Percentiles rank a stretch among this genome's conserved stretches.
These are phyloP conservation scores for Epizoanthus illoricatus DNA, from an alignment of 92 coral and sea anemone species.

Conservation along the genomic window DNA sequence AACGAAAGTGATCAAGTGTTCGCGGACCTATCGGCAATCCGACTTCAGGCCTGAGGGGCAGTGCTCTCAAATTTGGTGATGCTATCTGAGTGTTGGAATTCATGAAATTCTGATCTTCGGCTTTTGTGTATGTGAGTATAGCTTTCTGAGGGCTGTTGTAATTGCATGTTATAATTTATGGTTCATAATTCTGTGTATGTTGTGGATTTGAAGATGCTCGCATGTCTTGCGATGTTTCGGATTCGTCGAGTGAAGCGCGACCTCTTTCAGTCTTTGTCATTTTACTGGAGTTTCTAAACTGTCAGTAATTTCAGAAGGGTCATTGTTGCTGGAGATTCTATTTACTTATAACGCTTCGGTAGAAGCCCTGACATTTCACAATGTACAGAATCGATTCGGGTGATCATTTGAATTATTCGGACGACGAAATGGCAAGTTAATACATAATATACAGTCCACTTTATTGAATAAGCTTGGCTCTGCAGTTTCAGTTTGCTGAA, in stretches of 20 bases:
- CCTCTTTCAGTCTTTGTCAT: not conserved
- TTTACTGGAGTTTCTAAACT: not conserved
- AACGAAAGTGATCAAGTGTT: constrained; percentile 18
- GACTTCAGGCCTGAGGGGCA: constrained; percentile 26
- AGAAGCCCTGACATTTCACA: not conserved
- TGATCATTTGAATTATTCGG: constrained; percentile 16
- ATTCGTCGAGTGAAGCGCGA: not conserved
- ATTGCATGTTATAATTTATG: constrained; percentile 3
- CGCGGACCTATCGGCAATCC: constrained; percentile 14
- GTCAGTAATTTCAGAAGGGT: not conserved
- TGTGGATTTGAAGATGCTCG: too few relatives aligned
- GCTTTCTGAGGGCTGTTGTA: constrained; percentile 4
- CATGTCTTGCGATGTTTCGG: not conserved
- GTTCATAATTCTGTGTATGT: not conserved
- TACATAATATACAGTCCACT: not conserved
- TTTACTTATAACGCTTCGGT: not conserved
- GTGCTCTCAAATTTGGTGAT: constrained; percentile 7
- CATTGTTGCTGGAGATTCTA: not conserved
- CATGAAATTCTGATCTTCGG: not conserved
- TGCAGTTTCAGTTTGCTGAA: not conserved
- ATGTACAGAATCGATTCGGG: constrained; percentile 35
- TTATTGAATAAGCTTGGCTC: constrained; percentile 14
- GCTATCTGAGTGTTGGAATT: constrained; percentile 7
- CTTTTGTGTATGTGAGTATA: constrained; percentile 30
- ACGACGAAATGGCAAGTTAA: constrained; percentile 40